These are phyloP conservation scores for Astropecten irregularis DNA, from an alignment of 53 echinoderm and acorn worm genomes.

Conservation along the genomic window DNA sequence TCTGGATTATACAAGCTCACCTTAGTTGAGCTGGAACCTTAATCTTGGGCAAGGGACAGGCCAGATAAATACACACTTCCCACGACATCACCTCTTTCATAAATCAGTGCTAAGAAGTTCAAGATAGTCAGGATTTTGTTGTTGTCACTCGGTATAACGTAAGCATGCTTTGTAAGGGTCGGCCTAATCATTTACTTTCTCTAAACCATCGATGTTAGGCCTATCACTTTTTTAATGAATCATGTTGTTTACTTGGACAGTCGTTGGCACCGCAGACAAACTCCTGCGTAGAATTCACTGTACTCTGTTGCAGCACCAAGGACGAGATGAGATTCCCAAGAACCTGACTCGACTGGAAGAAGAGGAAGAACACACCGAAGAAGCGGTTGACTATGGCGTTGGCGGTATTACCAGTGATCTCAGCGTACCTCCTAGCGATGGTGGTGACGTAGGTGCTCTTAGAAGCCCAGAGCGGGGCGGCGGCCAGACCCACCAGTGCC, in stretches of 20 bases:
- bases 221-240: too few species aligned
- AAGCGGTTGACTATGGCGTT: constrained; percentile 82
- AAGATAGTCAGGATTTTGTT: too few species aligned
- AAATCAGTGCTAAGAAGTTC: too few species aligned
- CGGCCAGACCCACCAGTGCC: constrained; percentile 84
- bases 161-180: too few species aligned
- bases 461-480: constrained; percentile 92
- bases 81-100: too few species aligned
- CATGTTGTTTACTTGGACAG: constrained; percentile 78
- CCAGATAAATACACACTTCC: too few species aligned
- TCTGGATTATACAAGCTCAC: too few species aligned
- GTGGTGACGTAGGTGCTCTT: constrained; percentile 94
- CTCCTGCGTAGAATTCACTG: not conserved
- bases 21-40: too few species aligned
- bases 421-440: constrained; percentile 64
- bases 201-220: too few species aligned
- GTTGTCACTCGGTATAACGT: too few species aligned
- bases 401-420: constrained; percentile 50
- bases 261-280: constrained; percentile 81
- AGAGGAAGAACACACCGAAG: constrained; percentile 92
- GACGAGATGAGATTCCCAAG: constrained; percentile 92
- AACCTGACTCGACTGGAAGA: constrained; percentile 91
- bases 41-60: too few species aligned
- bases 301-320: constrained; percentile 59
- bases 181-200: too few species aligned